These are phyloP conservation scores for Lochmaea capreae DNA, from an alignment of 2,888 invertebrate species.

Conservation along the genomic window DNA sequence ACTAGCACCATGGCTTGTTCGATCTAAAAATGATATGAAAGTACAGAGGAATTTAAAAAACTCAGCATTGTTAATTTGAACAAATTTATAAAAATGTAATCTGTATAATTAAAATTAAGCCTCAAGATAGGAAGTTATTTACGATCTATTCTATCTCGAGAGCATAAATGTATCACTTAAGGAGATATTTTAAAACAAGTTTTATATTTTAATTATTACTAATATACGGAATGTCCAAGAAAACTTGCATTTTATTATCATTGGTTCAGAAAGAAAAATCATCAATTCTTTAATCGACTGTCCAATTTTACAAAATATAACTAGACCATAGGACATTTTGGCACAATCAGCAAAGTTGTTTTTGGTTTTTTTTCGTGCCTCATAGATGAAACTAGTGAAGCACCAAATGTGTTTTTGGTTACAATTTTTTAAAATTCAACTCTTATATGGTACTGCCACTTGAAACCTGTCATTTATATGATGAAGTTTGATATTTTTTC, in stretches of 20 bases:
- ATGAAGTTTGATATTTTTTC: no score
- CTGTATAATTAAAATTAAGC: background rate
- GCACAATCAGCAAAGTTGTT: no score
- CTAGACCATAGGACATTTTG: no score
- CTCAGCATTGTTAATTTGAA: background rate
- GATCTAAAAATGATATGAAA: conserved; percentile 1
- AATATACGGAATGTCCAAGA: background rate
- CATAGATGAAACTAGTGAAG: no score
- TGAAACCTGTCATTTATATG: no score
- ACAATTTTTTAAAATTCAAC: no score
- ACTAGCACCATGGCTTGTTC: background rate
- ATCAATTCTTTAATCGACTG: no score
- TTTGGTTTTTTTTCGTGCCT: no score
- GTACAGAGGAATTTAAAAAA: background rate
- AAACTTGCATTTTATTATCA: background rate
- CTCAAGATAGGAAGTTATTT: conserved; percentile 5
- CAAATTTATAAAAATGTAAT: background rate
- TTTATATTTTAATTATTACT: conserved; percentile 3
- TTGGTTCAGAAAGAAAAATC: background rate
- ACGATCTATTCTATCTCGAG: background rate
- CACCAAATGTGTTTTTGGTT: no score
- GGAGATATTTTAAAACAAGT: background rate
- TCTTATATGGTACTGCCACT: no score
- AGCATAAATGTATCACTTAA: conserved; percentile 4
- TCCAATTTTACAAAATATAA: no score